Evolutionary conservation across 2,797 vertebrate species (phyloP).

Genomic region (Trichosurus vulpecula): DNA sequence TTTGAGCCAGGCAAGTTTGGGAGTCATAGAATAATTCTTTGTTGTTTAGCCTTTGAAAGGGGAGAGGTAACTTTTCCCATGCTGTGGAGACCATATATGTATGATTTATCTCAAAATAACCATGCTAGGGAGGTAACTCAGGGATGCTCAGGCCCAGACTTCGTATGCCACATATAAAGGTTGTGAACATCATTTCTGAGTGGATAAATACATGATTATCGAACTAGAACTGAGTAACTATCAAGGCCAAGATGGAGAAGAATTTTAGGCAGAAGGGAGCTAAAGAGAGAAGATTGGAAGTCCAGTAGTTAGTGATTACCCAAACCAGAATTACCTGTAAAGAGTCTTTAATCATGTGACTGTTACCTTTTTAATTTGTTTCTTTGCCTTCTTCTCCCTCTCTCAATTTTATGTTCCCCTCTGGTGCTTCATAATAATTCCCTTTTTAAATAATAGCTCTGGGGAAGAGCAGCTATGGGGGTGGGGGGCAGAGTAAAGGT

Average conservation of each 20-base stretch:
- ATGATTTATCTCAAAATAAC: not conserved
- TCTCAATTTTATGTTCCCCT: not conserved
- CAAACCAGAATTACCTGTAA: not conserved
- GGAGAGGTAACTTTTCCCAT: not conserved
- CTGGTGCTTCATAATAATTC: not conserved
- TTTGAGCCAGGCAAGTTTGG: not conserved
- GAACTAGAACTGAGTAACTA: not conserved
- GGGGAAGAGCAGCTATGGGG: not conserved
- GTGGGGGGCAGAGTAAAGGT: not conserved
- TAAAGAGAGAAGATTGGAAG: not conserved
- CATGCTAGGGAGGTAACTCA: not conserved
- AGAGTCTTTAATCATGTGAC: not conserved
- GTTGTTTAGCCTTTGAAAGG: not conserved
- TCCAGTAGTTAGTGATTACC: not conserved
- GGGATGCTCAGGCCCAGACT: not conserved
- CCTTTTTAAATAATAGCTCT: not conserved
- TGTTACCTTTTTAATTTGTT: not conserved
- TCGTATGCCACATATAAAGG: not conserved
- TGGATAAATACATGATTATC: not conserved
- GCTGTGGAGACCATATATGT: not conserved
- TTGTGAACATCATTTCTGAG: not conserved
- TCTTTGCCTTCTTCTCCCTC: not conserved
- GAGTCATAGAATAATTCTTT: not conserved
- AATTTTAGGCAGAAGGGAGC: not conserved
- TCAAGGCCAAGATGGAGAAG: not conserved